These are phyloP conservation scores for Erythrolamprus reginae DNA, from an alignment of 2,113 vertebrate genomes.

Conservation along the genomic window DNA sequence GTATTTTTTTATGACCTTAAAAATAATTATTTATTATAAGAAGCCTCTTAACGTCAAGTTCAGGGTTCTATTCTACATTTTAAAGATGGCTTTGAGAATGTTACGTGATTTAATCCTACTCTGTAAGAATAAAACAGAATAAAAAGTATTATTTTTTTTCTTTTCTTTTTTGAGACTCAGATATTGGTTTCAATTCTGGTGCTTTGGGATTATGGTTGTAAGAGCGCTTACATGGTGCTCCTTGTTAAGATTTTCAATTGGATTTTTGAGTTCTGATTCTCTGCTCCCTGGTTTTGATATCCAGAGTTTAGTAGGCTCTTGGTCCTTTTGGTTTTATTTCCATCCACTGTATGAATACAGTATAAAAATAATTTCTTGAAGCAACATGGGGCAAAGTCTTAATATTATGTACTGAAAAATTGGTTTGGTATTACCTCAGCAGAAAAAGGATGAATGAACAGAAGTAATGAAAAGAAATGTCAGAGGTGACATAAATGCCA, in stretches of 20 bases:
- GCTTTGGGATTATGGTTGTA: conserved; percentile 22
- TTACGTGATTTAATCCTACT: conserved; percentile 34
- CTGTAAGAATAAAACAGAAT: conserved; percentile 35
- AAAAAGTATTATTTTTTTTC: conserved; percentile 49
- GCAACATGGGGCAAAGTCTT: not conserved
- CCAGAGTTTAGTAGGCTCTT: not conserved
- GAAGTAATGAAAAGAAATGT: not conserved
- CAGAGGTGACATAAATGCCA: not conserved
- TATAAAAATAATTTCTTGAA: not conserved
- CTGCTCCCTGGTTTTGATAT: not conserved
- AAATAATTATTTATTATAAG: conserved; percentile 33
- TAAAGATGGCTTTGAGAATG: conserved; percentile 55
- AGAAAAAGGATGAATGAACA: not conserved
- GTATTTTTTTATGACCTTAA: conserved; percentile 53
- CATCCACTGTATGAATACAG: not conserved
- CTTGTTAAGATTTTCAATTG: not conserved
- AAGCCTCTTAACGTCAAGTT: conserved; percentile 31
- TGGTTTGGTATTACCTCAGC: not conserved
- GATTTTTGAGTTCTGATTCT: not conserved
- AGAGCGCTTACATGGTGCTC: not conserved
- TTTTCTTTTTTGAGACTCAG: conserved; percentile 24
- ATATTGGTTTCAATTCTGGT: not conserved
- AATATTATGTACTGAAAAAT: not conserved
- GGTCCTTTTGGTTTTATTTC: not conserved
- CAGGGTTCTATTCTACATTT: conserved; percentile 47